A percentile compares a stretch with the other conserved stretches of the same genome.
These are phyloP conservation scores for Pogona vitticeps DNA, from an alignment of 2,113 vertebrate genomes.

Conservation along the genomic window DNA sequence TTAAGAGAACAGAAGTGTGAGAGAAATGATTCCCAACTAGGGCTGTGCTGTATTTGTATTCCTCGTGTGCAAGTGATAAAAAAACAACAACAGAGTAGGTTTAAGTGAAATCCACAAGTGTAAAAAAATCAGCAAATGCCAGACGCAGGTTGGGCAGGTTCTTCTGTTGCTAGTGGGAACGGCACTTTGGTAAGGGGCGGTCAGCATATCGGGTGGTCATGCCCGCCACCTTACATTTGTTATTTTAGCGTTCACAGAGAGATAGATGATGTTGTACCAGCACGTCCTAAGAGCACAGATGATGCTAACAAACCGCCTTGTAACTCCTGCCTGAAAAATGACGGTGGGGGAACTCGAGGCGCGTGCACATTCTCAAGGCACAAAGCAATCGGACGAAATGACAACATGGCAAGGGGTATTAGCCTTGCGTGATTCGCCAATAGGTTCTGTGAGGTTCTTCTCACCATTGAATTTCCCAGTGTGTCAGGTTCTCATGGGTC, in stretches of 20 bases:
- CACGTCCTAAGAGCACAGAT: no score
- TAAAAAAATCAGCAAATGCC: neutral
- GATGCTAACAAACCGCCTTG: no score
- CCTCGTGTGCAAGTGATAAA: constrained; percentile 19
- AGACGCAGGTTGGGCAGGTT: neutral
- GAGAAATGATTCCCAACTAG: neutral
- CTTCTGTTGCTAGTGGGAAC: neutral
- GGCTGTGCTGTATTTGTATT: neutral
- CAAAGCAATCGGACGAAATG: neutral
- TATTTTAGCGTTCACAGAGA: no score
- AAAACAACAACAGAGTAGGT: neutral
- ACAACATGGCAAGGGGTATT: neutral
- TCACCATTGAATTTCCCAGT: neutral
- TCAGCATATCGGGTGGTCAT: no score
- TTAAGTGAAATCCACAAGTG: neutral
- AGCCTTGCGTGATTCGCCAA: neutral
- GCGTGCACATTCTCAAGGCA: no score
- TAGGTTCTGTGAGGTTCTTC: neutral
- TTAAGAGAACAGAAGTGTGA: neutral
- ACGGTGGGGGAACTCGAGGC: no score
- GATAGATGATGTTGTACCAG: no score
- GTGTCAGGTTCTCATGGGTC: neutral
- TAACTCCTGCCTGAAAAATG: no score
- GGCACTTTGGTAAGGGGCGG: neutral
- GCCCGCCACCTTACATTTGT: no score